Percentiles rank a stretch among this genome's conserved stretches.
Evolutionary conservation across 2,797 vertebrate species (phyloP).

Genomic region (Betta splendens): DNA sequence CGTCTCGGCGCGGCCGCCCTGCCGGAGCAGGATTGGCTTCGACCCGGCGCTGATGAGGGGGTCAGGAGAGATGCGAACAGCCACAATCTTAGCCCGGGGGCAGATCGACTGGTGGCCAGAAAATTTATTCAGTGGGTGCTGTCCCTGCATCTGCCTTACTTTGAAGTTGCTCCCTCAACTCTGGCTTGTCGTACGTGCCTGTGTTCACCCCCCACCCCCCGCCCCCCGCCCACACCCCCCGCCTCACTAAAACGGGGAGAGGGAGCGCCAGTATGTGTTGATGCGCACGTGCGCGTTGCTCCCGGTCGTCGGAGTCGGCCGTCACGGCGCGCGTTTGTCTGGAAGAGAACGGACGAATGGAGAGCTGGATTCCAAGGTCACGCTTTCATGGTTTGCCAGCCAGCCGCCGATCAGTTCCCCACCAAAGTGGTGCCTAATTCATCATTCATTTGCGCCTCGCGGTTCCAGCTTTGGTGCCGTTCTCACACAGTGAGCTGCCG

Average conservation of each 20-base stretch:
- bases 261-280: slow-evolving; percentile 43
- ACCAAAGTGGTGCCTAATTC: slow-evolving; percentile 83
- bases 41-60: slow-evolving; percentile 75
- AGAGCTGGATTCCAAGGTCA: slow-evolving; percentile 80
- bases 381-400: slow-evolving; percentile 85
- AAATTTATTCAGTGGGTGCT: slow-evolving; percentile 83
- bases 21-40: slow-evolving; percentile 67
- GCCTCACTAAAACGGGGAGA: slow-evolving; percentile 53
- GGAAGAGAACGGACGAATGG: slow-evolving; percentile 30
- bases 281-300: slow-evolving; percentile 42
- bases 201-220: slow-evolving; percentile 64
- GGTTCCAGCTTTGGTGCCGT: slow-evolving; percentile 57
- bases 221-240: too few species aligned
- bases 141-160: slow-evolving; percentile 82
- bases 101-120: slow-evolving; percentile 83
- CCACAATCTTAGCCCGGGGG: slow-evolving; percentile 83
- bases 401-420: slow-evolving; percentile 79
- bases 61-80: slow-evolving; percentile 81
- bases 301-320: slow-evolving; percentile 15
- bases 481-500: slow-evolving; percentile 55
- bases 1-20: slow-evolving; percentile 29
- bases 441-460: slow-evolving; percentile 72
- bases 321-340: not conserved
- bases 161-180: slow-evolving; percentile 83
- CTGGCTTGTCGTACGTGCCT: slow-evolving; percentile 80